Base-by-base conservation (phyloP, 1,140 invertebrate species). In the Hormaphis cornu region DNA sequence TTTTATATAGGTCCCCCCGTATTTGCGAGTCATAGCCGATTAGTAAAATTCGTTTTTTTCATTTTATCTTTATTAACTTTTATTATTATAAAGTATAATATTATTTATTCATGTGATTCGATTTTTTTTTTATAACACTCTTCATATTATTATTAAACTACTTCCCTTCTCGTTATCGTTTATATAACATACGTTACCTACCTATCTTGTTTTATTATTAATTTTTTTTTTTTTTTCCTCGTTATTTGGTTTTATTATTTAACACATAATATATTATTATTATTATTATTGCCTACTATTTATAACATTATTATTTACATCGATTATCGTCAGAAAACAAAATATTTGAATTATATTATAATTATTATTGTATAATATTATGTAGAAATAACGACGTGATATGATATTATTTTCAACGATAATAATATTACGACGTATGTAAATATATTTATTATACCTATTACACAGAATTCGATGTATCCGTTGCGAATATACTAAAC, bases 161-260 rank as follows among this genome's bases (percentile, higher is more conserved):
- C 52, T 10, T 33, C 18, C n/a, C n/a, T 54, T 18, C 9, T 18
- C 18, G 6, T 50, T 26, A 7, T 26, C 12, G 20, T 50, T 22
- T 46, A 20, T 22, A 16, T 5, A 14, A 16, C 18, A 46, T 30
- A 35, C 44, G 61, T 66, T 66, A 66, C 61, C 44, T 50, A n/a
- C n/a, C n/a, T 50, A 44, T 66, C 50, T 61, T 56, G 26, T 24
- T 52, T n/a, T n/a, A n/a, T n/a, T n/a, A n/a, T n/a, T n/a, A n/a
- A n/a, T n/a, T 8, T 37, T 37, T 58, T 40, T 26, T 26, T 59
- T 63, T 42, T 44, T 42, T 66, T 48, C 35, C 50, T 66, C 50
- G 61, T 66, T 50, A 48, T 35, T 46, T 22, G 61, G 61, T 66
- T 66, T 46, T 63, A 63, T 48, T 63, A 63, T 63, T 48, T 42